phyloP scores from a whole-genome alignment of 1,140 invertebrate genomes.

The Drosophila mayri region DNA sequence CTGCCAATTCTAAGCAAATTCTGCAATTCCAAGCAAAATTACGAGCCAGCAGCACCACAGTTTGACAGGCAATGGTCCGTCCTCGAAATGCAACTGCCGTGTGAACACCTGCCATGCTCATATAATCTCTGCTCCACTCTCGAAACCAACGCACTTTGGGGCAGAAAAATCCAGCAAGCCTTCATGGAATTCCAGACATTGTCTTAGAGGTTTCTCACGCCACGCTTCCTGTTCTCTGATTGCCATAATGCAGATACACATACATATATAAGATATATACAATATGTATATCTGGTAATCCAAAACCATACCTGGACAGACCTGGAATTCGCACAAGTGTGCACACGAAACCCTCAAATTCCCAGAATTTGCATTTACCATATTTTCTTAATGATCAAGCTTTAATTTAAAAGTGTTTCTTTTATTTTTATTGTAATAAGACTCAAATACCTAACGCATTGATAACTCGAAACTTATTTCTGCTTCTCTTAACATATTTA shows the following conservation, averaged over 20 bases:
- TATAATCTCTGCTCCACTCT: constrained; percentile 4
- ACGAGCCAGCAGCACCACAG: constrained; percentile 10
- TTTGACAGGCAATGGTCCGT: constrained; percentile 37
- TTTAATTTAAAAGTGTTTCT: constrained; percentile 11
- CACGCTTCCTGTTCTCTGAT: constrained; percentile 46
- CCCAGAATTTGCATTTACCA: constrained; percentile 24
- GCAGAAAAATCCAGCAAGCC: not conserved
- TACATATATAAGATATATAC: not conserved
- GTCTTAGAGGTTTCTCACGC: constrained; percentile 37
- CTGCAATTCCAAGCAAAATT: constrained; percentile 57
- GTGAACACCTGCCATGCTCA: constrained; percentile 11
- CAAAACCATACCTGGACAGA: constrained; percentile 12
- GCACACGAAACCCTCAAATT: constrained; percentile 17
- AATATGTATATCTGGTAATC: constrained; percentile 19
- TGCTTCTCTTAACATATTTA: constrained; percentile 33
- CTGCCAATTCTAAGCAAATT: not conserved
- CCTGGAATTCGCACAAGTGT: constrained; percentile 37
- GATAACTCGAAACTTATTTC: constrained; percentile 4
- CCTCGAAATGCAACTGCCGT: constrained; percentile 34
- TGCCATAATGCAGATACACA: not conserved
- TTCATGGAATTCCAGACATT: constrained; percentile 26
- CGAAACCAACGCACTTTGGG: constrained; percentile 18
- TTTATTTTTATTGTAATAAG: constrained; percentile 33
- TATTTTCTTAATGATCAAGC: constrained; percentile 9
- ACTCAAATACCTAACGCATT: constrained; percentile 2